Base-by-base conservation (phyloP, 2,797 vertebrate genomes). In the Orestias chungarensis region DNA sequence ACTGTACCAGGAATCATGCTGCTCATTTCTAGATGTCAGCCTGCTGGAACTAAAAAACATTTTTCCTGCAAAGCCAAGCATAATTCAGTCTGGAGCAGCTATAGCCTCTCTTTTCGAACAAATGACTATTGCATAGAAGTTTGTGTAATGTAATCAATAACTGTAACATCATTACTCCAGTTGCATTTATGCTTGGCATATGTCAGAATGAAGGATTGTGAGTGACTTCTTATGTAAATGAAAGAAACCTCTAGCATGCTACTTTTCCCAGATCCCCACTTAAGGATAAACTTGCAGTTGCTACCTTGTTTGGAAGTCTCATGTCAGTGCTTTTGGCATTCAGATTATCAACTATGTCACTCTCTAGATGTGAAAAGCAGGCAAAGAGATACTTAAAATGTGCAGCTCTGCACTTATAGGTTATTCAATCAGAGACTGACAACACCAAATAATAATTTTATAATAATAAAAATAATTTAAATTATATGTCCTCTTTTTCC, bases 211-310 rank as follows among this genome's bases (percentile, higher is more conserved):
- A 96, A 88, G 83, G 86, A 93, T 89, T 83, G 83, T 91, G 91
- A 89, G 85, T 91, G 91, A 93, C 93, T 93, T 90, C 85, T 79
- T 89, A 94, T 93, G 91, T 90, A 94, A 95, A 95, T 94, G 84
- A 89, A 89, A 90, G 80, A 74, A 76, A 85, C 85, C 84, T 83
- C 80, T 81, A 8, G 89, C 20, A 71, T 83, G 77, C 73, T 42
- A 74, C 71, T 85, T 64, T 84, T 80, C 75, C 31, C 73, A 64
- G n/a, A 83, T 85, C 79, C 76, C 88, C 81, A 89, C 89, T 93
- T 87, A 94, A 93, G 93, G 92, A 85, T 91, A 84, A 84, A 79
- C 84, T 67, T 71, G 14, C 68, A 74, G 57, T 78, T 82, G 73
- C 70, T 73, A 83, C 73, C 80, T 82, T 84, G 74, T 83, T 46